Conservation (phyloP, 2,888 invertebrate genomes). For the Drosophila nigricruria region DNA sequence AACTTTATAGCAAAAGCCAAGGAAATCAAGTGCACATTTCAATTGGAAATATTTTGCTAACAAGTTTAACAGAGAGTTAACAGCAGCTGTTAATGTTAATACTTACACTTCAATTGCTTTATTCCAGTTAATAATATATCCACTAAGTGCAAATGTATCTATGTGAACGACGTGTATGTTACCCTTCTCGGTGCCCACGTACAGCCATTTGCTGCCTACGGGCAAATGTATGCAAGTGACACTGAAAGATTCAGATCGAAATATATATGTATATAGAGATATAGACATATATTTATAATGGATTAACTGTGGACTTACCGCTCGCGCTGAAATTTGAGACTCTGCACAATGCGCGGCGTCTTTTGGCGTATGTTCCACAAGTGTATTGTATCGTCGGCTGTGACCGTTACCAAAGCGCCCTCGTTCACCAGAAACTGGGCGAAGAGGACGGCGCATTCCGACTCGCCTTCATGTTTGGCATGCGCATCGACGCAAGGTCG, state of each 20-base stretch:
- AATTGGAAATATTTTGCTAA: neutral
- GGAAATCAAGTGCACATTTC: neutral
- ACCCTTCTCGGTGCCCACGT: constrained; percentile 98
- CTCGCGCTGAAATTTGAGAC: constrained; percentile 98
- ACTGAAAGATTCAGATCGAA: constrained; percentile 86
- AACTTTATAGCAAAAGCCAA: neutral
- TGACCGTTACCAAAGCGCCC: constrained; percentile 97
- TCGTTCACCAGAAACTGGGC: constrained; percentile 98
- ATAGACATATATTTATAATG: neutral
- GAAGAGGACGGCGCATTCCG: constrained; percentile 90
- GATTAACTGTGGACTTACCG: constrained; percentile 87
- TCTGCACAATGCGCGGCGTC: constrained; percentile 97
- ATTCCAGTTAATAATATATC: constrained; percentile 99
- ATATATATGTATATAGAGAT: neutral
- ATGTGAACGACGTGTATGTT: constrained; percentile 99
- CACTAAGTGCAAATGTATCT: constrained; percentile 97
- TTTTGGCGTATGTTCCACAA: constrained; percentile 99
- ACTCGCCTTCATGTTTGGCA: constrained; percentile 92
- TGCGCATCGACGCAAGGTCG: constrained; percentile 98
- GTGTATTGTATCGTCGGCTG: constrained; percentile 98
- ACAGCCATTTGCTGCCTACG: constrained; percentile 98
- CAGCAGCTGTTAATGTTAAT: neutral
- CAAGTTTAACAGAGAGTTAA: neutral
- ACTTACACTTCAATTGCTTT: constrained; percentile 99
- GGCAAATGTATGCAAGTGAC: constrained; percentile 98